Evolutionary conservation across 1,140 invertebrate species (phyloP).

Genomic region (Gryon sp.): DNA sequence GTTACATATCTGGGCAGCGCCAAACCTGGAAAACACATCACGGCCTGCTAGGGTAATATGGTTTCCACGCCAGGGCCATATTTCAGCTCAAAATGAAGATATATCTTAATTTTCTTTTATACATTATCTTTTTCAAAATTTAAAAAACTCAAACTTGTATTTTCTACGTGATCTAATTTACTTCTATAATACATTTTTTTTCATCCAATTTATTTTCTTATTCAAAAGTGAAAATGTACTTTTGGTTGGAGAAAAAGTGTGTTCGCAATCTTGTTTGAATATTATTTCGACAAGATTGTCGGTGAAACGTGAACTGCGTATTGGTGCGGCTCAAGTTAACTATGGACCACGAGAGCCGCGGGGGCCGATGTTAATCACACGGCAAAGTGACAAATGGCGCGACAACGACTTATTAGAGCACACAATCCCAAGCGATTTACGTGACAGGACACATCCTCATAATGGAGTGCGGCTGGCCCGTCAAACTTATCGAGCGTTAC

Average conservation of each 20-base stretch:
- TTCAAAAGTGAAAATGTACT: neutral
- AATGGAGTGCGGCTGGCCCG: constrained; percentile 35
- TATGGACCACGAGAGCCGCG: constrained; percentile 26
- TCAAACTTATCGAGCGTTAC: constrained; percentile 51
- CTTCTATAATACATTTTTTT: too few relatives aligned
- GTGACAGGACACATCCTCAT: constrained; percentile 43
- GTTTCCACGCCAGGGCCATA: too few relatives aligned
- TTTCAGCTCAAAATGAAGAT: too few relatives aligned
- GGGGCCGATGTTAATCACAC: constrained; percentile 57
- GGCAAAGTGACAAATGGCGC: constrained; percentile 57
- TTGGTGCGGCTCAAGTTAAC: constrained; percentile 43
- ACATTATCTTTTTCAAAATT: too few relatives aligned
- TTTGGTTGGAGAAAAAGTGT: neutral
- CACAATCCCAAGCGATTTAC: constrained; percentile 53
- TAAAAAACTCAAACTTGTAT: too few relatives aligned
- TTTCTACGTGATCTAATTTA: too few relatives aligned
- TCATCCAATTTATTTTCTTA: too few relatives aligned
- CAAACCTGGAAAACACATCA: too few relatives aligned
- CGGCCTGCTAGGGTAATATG: too few relatives aligned
- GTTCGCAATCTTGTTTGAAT: constrained; percentile 23
- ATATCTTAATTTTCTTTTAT: too few relatives aligned
- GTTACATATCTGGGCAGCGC: too few relatives aligned
- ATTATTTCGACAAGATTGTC: constrained; percentile 31
- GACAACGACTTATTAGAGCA: constrained; percentile 60
- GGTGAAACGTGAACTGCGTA: constrained; percentile 37